phyloP scores from a whole-genome alignment of 2,113 vertebrate genomes.

The Capreolus pygargus region DNA sequence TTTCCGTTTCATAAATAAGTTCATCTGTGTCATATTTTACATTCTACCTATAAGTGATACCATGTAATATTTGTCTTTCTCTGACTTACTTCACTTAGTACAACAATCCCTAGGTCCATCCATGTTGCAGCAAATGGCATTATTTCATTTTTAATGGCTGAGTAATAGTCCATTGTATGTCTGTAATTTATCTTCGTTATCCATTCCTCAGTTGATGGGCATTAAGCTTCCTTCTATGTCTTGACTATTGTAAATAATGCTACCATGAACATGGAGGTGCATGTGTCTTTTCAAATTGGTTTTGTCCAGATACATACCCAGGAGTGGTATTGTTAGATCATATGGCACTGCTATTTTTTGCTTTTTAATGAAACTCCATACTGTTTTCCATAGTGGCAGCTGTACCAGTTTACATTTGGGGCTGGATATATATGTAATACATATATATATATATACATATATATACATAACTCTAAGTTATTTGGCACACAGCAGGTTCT shows the following conservation, averaged over 20 bases:
- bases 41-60: not conserved
- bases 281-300: not conserved
- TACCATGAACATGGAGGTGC: not conserved
- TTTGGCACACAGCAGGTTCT: not conserved
- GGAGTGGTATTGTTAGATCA: not conserved
- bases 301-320: not conserved
- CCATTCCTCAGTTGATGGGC: not conserved
- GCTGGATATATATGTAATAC: not conserved
- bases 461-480: not conserved
- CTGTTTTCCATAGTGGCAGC: not conserved
- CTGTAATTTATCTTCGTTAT: not conserved
- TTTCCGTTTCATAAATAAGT: not conserved
- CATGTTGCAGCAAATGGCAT: not conserved
- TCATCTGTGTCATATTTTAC: not conserved
- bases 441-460: not conserved
- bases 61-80: not conserved
- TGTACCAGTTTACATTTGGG: not conserved
- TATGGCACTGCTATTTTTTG: not conserved
- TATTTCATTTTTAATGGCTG: not conserved
- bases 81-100: not conserved
- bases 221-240: not conserved
- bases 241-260: not conserved
- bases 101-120: not conserved
- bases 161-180: not conserved
- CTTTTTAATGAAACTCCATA: not conserved